Conservation (phyloP, 1,140 invertebrate genomes). For the Homalodisca vitripennis region DNA sequence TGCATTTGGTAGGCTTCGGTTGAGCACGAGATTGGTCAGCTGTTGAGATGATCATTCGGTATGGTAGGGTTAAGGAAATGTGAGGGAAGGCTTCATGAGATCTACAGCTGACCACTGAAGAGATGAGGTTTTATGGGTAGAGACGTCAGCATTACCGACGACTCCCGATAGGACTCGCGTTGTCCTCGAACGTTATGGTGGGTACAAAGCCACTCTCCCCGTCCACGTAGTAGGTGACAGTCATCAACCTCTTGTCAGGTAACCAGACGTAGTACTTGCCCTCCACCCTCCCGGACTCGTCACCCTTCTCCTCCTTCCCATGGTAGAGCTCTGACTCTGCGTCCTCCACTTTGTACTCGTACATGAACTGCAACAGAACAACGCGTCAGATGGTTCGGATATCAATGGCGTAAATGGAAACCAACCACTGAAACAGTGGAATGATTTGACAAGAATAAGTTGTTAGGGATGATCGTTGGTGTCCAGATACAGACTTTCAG, state of each 20-base stretch:
- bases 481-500: background rate
- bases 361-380: slow-evolving; percentile 58
- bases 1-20: no score
- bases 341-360: slow-evolving; percentile 70
- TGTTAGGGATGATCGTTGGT: background rate
- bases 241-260: slow-evolving; percentile 67
- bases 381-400: background rate
- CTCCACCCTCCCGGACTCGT: slow-evolving; percentile 57
- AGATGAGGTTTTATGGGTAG: no score
- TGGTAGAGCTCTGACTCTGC: slow-evolving; percentile 61
- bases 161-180: slow-evolving; percentile 53
- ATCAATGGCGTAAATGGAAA: background rate
- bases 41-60: no score
- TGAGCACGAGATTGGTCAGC: no score
- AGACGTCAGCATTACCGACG: no score
- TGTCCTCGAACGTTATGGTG: slow-evolving; percentile 59
- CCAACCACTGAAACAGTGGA: background rate
- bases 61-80: no score
- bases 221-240: slow-evolving; percentile 63
- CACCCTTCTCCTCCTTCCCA: slow-evolving; percentile 62
- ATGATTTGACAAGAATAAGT: background rate
- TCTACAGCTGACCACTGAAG: no score
- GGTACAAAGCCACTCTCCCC: slow-evolving; percentile 68
- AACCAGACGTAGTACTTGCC: slow-evolving; percentile 60
- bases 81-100: no score